Evolutionary conservation across 1,140 invertebrate species (phyloP), one percentile per base, ranked within the genome.

Genomic region (Sipha flava): DNA sequence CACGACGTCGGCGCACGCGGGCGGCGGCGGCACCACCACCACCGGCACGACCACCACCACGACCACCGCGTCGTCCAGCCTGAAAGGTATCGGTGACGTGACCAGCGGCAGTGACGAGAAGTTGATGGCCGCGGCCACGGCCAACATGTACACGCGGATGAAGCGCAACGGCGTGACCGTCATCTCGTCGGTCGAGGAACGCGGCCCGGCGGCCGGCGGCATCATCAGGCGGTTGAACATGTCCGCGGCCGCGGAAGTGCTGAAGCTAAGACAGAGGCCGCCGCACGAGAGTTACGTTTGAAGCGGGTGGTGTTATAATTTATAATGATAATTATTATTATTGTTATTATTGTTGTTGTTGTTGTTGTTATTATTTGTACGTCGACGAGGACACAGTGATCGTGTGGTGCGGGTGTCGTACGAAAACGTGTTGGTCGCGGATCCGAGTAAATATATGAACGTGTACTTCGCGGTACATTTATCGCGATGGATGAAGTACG

Each of bases 1-100:
- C 34, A 81, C 80, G 23, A 81, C 80, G 1, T 81, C 80, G 18
- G 75, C 75, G 54, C 75, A 79, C 47, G 40, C 37, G 21, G 70
- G 40, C 21, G 77, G 80, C 40, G 23, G 43, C 18, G 59, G 40
- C 52, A 52, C 49, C 34, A 40, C 49, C 3, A 43, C 21, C 66
- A 79, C 49, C 9, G 26, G 70, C 40, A 68, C 57, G 14, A 31
- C 26, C 3, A 31, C 47, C 10, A 29, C 47, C 16, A 31, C 64
- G 4, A 31, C 23, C 23, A 40, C 59, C 18, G 31, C 45, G 18
- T 14, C 59, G n/a, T 31, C 66, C 2, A 49, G 62, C 26, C 4
- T 31, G 18, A 59, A 37, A 7, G 16, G 40, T 26, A 26, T 12
- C n/a, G 57, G 23, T n/a, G 1, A 26, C 21, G 0, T 29, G 18